Percentiles rank a stretch among this genome's conserved stretches.
Conservation (phyloP, 2,888 invertebrate genomes). For the Plagodis dolabraria region DNA sequence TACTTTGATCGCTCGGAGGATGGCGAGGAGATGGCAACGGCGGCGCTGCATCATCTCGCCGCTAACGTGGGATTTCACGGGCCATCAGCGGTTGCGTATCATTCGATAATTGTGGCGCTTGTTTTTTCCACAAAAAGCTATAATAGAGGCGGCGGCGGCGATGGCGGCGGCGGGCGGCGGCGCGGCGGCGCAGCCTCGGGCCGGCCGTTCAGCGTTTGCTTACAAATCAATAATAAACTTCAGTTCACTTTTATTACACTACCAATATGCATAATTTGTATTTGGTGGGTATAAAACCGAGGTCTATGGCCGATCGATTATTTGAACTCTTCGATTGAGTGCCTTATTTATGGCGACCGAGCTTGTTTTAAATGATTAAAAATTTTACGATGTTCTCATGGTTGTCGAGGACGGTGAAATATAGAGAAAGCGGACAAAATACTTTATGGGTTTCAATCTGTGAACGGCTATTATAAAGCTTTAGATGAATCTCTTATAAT, state of each 20-base stretch:
- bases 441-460: slow-evolving; percentile 35
- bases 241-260: slow-evolving; percentile 38
- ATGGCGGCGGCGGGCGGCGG: too few relatives aligned
- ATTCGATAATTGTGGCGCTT: slow-evolving; percentile 44
- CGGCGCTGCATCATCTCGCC: slow-evolving; percentile 16
- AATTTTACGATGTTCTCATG: slow-evolving; percentile 41
- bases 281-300: slow-evolving; percentile 37
- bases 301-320: slow-evolving; percentile 39
- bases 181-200: slow-evolving; percentile 3
- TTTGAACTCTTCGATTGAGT: slow-evolving; percentile 42
- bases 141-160: slow-evolving; percentile 28
- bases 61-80: slow-evolving; percentile 34
- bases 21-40: slow-evolving; percentile 6
- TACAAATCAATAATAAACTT: slow-evolving; percentile 40
- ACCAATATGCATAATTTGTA: slow-evolving; percentile 40
- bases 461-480: slow-evolving; percentile 10
- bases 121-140: slow-evolving; percentile 34
- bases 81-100: slow-evolving; percentile 33
- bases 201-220: slow-evolving; percentile 24
- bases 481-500: slow-evolving; percentile 7
- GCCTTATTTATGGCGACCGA: slow-evolving; percentile 42
- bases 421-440: slow-evolving; percentile 39
- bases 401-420: slow-evolving; percentile 35
- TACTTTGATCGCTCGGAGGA: too few relatives aligned
- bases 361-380: slow-evolving; percentile 45